Conservation (phyloP, 2,113 vertebrate species). For the Cynopterus brachyotis region DNA sequence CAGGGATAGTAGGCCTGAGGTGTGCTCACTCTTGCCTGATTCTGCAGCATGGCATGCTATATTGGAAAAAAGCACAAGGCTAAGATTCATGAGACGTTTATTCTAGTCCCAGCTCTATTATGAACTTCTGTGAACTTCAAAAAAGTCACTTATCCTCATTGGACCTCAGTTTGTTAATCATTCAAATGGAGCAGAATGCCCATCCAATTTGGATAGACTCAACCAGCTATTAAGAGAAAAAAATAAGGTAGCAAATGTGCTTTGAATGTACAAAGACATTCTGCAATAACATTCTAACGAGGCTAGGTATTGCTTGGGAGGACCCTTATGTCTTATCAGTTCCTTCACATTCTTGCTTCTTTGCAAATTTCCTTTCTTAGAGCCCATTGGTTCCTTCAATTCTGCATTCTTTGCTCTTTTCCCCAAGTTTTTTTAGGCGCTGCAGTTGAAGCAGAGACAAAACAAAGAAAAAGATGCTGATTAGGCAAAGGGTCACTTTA, state of each 20-base stretch:
- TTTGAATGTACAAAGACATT: neutral
- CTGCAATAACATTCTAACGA: neutral
- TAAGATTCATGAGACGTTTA: neutral
- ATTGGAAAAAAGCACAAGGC: neutral
- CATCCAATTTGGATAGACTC: neutral
- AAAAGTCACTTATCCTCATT: neutral
- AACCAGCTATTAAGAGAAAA: neutral
- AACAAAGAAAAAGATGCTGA: neutral
- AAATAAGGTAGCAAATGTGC: neutral
- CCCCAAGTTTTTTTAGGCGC: neutral
- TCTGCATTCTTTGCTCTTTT: neutral
- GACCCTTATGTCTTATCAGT: too few relatives aligned
- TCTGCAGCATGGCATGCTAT: neutral
- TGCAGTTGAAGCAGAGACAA: neutral
- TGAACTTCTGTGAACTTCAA: neutral
- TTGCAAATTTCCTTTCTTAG: neutral
- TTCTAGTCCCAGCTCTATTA: neutral
- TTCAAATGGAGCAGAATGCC: neutral
- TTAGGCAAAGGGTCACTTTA: neutral
- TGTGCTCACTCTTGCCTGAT: rapidly evolving
- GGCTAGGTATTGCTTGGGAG: neutral
- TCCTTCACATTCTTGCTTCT: neutral
- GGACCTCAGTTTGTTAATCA: neutral
- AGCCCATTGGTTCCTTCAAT: neutral
- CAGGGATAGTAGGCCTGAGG: too few relatives aligned